A percentile compares a stretch with the other conserved stretches of the same genome.
Evolutionary conservation across 2,797 vertebrate genomes (phyloP).

Genomic region (Danio kyathit): DNA sequence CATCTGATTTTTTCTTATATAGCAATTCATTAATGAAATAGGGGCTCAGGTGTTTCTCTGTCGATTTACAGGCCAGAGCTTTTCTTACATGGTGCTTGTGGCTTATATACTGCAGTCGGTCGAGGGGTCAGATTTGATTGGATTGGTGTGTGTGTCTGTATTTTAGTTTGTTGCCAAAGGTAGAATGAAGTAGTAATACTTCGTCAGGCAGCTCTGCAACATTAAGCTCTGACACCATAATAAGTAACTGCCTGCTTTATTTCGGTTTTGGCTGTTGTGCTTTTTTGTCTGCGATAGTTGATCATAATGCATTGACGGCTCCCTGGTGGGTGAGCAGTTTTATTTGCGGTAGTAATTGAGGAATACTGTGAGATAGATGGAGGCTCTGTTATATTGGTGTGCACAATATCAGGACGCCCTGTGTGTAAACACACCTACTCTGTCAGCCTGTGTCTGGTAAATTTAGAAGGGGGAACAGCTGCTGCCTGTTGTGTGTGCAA

Average conservation of each 20-base stretch:
- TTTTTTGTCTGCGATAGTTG: slow-evolving; percentile 9
- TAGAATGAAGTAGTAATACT: slow-evolving; percentile 44
- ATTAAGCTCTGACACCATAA: slow-evolving; percentile 18
- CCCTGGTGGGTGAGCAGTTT: slow-evolving; percentile 19
- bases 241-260: slow-evolving; percentile 21
- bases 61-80: slow-evolving; percentile 67
- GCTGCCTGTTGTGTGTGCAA: slow-evolving; percentile 58
- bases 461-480: slow-evolving; percentile 79
- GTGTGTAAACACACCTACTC: slow-evolving; percentile 55
- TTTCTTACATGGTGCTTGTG: slow-evolving; percentile 57
- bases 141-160: slow-evolving; percentile 46
- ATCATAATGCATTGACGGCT: slow-evolving; percentile 10
- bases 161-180: slow-evolving; percentile 24
- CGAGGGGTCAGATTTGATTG: slow-evolving; percentile 55
- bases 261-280: neutral
- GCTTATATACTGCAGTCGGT: slow-evolving; percentile 52
- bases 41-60: slow-evolving; percentile 4
- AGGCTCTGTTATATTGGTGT: slow-evolving; percentile 21
- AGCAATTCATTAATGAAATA: slow-evolving; percentile 29
- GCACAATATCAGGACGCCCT: slow-evolving; percentile 35
- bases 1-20: neutral
- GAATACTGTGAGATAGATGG: slow-evolving; percentile 2
- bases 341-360: slow-evolving; percentile 44
- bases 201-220: slow-evolving; percentile 15
- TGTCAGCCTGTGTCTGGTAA: slow-evolving; percentile 63